A percentile compares a stretch with the other conserved stretches of the same genome.
Evolutionary conservation across 2,113 vertebrate genomes (phyloP).

Genomic region (Ivindomyrus marchei): DNA sequence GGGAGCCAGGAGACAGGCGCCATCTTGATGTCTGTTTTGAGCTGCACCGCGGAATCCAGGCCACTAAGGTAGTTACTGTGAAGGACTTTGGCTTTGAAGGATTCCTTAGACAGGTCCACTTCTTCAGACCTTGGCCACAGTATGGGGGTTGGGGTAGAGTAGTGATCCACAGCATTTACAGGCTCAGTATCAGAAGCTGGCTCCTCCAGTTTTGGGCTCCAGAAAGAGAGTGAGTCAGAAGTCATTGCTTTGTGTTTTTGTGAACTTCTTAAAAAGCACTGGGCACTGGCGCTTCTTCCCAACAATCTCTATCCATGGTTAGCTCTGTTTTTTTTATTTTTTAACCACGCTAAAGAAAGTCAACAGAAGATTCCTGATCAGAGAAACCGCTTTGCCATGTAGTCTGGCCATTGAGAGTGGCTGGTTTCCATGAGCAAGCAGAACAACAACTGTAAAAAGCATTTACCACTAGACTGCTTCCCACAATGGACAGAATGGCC

Average conservation of each 20-base stretch:
- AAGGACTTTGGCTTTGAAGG: background rate
- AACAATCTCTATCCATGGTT: background rate
- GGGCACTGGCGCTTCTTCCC: background rate
- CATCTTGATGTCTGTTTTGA: background rate
- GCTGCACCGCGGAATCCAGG: background rate
- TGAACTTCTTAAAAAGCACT: background rate
- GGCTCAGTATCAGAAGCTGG: background rate
- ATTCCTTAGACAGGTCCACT: background rate
- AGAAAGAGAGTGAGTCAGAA: background rate
- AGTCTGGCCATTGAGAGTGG: background rate
- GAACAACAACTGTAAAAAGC: conserved; percentile 7
- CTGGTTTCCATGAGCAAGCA: background rate
- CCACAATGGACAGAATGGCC: background rate
- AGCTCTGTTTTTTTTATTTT: background rate
- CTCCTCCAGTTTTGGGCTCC: background rate
- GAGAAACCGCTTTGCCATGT: background rate
- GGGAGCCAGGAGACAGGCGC: background rate
- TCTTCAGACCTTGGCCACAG: background rate
- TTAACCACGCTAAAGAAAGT: background rate
- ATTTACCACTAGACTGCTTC: background rate
- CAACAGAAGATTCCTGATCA: background rate
- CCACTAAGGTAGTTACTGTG: background rate
- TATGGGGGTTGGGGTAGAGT: background rate
- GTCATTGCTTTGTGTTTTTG: background rate
- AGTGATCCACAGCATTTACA: background rate